phyloP scores from a whole-genome alignment of 2,888 invertebrate species.

The Torymus auratus region DNA sequence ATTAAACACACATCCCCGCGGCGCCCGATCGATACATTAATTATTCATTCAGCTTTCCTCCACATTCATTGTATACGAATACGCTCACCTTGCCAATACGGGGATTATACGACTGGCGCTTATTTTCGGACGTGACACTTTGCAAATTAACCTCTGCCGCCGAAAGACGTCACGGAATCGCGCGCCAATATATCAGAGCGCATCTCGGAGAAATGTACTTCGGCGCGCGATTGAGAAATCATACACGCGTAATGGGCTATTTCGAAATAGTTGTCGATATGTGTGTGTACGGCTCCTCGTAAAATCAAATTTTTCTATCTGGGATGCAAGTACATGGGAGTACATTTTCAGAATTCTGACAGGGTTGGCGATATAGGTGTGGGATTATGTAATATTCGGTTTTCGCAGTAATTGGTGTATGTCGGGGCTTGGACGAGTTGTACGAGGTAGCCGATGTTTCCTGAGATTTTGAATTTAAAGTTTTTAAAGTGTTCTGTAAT shows the following conservation, averaged over 20 bases:
- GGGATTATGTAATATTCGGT: not conserved
- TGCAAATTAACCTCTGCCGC: slow-evolving; percentile 12
- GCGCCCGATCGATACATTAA: no score
- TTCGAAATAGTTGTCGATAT: slow-evolving; percentile 32
- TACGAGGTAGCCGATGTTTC: no score
- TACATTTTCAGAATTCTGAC: slow-evolving; percentile 10
- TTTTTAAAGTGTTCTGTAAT: no score
- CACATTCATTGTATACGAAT: no score
- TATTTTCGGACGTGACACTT: slow-evolving; percentile 30
- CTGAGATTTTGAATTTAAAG: no score
- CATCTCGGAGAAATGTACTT: slow-evolving; percentile 11
- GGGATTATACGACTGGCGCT: not conserved
- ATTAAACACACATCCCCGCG: no score
- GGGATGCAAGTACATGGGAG: not conserved
- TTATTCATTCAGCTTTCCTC: no score
- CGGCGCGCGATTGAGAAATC: slow-evolving; percentile 29
- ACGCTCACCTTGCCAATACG: no score
- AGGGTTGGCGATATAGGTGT: not conserved
- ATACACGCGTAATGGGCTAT: slow-evolving; percentile 14
- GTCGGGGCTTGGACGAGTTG: no score
- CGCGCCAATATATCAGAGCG: slow-evolving; percentile 19
- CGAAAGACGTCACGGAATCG: slow-evolving; percentile 29
- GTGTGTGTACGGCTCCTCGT: slow-evolving; percentile 3
- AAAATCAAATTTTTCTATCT: slow-evolving; percentile 12
- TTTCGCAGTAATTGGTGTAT: no score